A percentile compares a stretch with the other conserved stretches of the same genome.
These are phyloP conservation scores for Pygoscelis adeliae DNA, from an alignment of 2,113 vertebrate genomes.

Conservation along the genomic window DNA sequence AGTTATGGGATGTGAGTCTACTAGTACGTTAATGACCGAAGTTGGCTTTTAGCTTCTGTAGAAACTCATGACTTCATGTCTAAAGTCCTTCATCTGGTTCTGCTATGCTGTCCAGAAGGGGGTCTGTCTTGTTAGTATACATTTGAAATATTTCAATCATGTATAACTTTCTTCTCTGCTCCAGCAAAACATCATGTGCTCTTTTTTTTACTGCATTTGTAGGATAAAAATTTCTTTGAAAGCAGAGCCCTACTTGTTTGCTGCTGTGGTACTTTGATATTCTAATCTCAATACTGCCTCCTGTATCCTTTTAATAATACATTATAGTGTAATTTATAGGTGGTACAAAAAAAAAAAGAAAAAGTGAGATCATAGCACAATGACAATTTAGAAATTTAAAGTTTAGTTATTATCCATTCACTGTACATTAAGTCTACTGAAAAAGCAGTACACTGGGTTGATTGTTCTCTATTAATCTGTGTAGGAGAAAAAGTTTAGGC, in stretches of 20 bases:
- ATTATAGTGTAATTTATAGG: background rate
- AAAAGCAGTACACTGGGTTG: background rate
- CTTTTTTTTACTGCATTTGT: background rate
- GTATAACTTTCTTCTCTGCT: background rate
- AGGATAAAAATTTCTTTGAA: background rate
- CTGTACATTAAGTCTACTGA: background rate
- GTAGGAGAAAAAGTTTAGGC: slow-evolving; percentile 11
- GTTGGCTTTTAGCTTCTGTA: background rate
- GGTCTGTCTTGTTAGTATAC: background rate
- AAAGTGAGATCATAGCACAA: background rate
- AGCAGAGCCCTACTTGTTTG: background rate
- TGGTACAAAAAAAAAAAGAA: background rate
- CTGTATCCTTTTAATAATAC: slow-evolving; percentile 26
- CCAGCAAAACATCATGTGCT: background rate
- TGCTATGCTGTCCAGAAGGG: background rate
- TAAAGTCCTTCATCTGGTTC: background rate
- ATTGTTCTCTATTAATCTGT: slow-evolving; percentile 14
- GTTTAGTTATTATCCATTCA: slow-evolving; percentile 27
- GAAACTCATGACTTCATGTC: background rate
- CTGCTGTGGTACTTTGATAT: slow-evolving; percentile 15
- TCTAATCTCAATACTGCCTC: background rate
- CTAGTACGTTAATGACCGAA: background rate
- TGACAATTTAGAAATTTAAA: slow-evolving; percentile 23
- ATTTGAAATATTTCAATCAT: background rate
- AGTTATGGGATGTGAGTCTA: background rate